Percentiles rank a stretch among this genome's conserved stretches.
These are phyloP conservation scores for Dendropsophus ebraccatus DNA, from an alignment of 2,113 vertebrate species.

Conservation along the genomic window DNA sequence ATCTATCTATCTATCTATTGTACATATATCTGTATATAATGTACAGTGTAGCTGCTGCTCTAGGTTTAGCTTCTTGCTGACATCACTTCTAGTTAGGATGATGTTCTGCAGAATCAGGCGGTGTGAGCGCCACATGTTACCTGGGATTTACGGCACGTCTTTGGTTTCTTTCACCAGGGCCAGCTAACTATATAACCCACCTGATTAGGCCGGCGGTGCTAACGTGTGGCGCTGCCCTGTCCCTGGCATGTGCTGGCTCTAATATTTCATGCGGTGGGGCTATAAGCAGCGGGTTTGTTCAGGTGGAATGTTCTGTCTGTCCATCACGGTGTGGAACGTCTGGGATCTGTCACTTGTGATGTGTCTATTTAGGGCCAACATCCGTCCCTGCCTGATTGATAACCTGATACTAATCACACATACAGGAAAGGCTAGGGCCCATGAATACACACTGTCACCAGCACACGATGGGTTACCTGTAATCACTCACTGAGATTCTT, in stretches of 20 bases:
- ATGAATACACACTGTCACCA: neutral
- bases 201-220: constrained; percentile 63
- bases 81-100: constrained; percentile 81
- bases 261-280: constrained; percentile 70
- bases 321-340: constrained; percentile 49
- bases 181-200: constrained; percentile 70
- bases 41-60: constrained; percentile 71
- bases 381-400: constrained; percentile 47
- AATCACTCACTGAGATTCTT: too few relatives aligned
- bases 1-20: too few relatives aligned
- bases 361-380: constrained; percentile 65
- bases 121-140: constrained; percentile 73
- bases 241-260: constrained; percentile 75
- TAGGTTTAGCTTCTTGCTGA: constrained; percentile 81
- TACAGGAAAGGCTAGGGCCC: neutral
- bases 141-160: constrained; percentile 80
- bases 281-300: constrained; percentile 67
- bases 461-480: neutral
- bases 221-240: constrained; percentile 71
- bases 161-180: constrained; percentile 78
- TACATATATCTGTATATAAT: neutral
- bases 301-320: constrained; percentile 71
- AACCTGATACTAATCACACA: constrained; percentile 43
- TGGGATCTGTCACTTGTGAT: constrained; percentile 67
- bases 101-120: constrained; percentile 76